These are phyloP conservation scores for Chrysodeixis includens DNA, from an alignment of 2,888 invertebrate genomes.

Conservation along the genomic window DNA sequence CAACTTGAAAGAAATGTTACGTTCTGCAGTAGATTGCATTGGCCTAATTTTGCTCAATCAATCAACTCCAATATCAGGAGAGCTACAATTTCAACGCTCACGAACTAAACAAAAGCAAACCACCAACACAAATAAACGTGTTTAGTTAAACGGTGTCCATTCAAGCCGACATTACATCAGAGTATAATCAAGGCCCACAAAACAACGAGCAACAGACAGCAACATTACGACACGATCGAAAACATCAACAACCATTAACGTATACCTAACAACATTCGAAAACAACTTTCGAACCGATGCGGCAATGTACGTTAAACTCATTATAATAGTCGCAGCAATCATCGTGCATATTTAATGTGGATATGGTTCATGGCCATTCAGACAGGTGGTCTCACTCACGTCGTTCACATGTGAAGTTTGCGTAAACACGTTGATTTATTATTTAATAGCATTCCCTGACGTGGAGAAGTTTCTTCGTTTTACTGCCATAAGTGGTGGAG, in stretches of 20 bases:
- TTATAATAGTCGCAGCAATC: slow-evolving; percentile 32
- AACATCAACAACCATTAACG: slow-evolving; percentile 6
- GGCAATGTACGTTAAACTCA: slow-evolving; percentile 41
- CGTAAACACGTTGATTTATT: slow-evolving; percentile 11
- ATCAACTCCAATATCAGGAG: too few relatives aligned
- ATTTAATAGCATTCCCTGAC: slow-evolving; percentile 1
- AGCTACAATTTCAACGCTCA: too few relatives aligned
- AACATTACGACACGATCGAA: not conserved
- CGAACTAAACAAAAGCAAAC: not conserved
- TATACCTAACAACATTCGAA: slow-evolving; percentile 10
- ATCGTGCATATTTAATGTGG: slow-evolving; percentile 30
- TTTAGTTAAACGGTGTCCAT: slow-evolving; percentile 1
- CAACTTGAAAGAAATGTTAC: too few relatives aligned
- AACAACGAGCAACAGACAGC: slow-evolving; percentile 1
- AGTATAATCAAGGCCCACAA: not conserved
- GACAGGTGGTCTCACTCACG: slow-evolving; percentile 38
- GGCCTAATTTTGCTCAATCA: too few relatives aligned
- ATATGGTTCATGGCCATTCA: slow-evolving; percentile 38
- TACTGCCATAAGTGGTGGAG: not conserved
- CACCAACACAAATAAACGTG: not conserved
- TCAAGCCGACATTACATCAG: not conserved
- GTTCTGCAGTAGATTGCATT: too few relatives aligned
- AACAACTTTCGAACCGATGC: slow-evolving; percentile 19
- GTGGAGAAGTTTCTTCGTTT: not conserved
- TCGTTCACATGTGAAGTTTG: not conserved